Evolutionary conservation across 2,113 vertebrate genomes (phyloP).

Genomic region (Sorex fumeus): DNA sequence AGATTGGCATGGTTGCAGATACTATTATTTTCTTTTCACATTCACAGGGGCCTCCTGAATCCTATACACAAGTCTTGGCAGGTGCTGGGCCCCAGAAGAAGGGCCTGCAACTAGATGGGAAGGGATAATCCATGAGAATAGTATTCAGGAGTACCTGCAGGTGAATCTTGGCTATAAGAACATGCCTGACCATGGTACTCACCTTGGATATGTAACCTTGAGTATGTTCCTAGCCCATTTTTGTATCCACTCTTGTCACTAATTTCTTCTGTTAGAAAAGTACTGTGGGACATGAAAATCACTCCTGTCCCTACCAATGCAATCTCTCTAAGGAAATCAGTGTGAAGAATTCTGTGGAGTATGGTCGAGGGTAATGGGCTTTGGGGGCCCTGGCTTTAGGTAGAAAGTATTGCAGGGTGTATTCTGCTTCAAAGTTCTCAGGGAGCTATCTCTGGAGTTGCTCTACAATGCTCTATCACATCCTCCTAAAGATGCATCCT

Average conservation of each 20-base stretch:
- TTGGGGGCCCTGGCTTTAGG: too few relatives aligned
- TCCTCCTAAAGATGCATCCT: too few relatives aligned
- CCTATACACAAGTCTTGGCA: not conserved
- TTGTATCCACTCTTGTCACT: not conserved
- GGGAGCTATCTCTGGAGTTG: too few relatives aligned
- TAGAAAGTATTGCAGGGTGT: too few relatives aligned
- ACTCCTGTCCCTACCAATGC: not conserved
- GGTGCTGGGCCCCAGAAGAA: not conserved
- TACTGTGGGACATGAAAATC: not conserved
- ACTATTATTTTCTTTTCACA: not conserved
- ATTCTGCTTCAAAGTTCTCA: too few relatives aligned
- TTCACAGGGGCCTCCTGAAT: not conserved
- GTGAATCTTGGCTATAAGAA: not conserved
- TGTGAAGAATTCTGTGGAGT: not conserved
- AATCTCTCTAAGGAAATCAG: not conserved
- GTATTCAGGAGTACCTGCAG: too few relatives aligned
- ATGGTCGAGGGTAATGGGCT: too few relatives aligned
- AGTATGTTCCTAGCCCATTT: not conserved
- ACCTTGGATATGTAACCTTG: not conserved
- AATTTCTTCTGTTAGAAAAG: conserved; percentile 49
- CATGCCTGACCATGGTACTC: not conserved
- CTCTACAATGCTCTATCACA: too few relatives aligned
- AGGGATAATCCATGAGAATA: not conserved
- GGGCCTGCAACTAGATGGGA: fast-evolving
- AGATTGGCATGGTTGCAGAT: not conserved